Percentiles rank a stretch among this genome's conserved stretches.
phyloP scores from a whole-genome alignment of 2,888 invertebrate genomes.

The Cylloceria caligata region DNA sequence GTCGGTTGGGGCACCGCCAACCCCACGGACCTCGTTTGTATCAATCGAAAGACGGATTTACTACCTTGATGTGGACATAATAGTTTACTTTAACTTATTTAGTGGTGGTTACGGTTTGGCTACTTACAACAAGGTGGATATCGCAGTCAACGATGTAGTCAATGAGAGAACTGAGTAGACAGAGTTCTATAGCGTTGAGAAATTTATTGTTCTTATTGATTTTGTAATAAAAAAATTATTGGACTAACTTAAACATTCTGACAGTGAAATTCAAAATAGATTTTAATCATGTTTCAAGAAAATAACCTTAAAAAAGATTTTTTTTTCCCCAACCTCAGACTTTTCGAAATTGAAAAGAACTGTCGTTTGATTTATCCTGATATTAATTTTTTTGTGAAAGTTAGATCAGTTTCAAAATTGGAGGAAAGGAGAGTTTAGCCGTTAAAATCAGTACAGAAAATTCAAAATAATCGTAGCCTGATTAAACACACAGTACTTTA shows the following conservation, averaged over 20 bases:
- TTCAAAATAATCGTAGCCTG: too few relatives aligned
- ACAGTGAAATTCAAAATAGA: too few relatives aligned
- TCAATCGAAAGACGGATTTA: constrained; percentile 58
- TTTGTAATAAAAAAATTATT: background rate
- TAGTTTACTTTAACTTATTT: constrained; percentile 43
- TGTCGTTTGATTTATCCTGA: too few relatives aligned
- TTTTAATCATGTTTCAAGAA: too few relatives aligned
- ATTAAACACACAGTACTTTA: background rate
- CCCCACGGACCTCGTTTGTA: constrained; percentile 54
- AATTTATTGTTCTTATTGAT: background rate
- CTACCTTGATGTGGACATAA: constrained; percentile 31
- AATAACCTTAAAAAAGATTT: too few relatives aligned
- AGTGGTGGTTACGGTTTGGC: constrained; percentile 33
- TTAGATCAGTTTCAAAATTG: too few relatives aligned
- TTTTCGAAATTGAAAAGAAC: too few relatives aligned
- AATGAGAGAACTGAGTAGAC: background rate
- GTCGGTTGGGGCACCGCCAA: constrained; percentile 18
- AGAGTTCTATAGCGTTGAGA: background rate
- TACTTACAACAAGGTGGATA: background rate
- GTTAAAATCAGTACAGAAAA: too few relatives aligned
- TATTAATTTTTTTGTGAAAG: too few relatives aligned
- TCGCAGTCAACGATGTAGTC: background rate
- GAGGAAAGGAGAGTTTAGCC: too few relatives aligned
- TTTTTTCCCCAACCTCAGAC: too few relatives aligned
- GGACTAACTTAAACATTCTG: too few relatives aligned